phyloP scores from a whole-genome alignment of 2,797 vertebrate species.

The Paratrypauchen microcephalus region DNA sequence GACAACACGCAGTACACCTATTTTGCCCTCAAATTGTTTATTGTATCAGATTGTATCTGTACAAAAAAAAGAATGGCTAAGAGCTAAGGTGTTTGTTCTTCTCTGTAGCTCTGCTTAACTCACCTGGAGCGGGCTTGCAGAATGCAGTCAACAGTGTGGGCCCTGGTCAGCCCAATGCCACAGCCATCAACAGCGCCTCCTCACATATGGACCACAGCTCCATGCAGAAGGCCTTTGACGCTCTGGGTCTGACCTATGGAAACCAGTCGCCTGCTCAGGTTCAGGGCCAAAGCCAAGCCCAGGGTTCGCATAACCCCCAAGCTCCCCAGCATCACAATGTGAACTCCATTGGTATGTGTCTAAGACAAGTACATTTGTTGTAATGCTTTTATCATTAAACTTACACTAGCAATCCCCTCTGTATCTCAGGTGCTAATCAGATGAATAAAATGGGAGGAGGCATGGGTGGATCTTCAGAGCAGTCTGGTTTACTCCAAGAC shows the following conservation, averaged over 20 bases:
- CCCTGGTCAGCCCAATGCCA: conserved; percentile 83
- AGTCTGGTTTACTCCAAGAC: conserved; percentile 88
- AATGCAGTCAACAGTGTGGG: conserved; percentile 85
- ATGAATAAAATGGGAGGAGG: conserved; percentile 88
- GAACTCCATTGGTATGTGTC: conserved; percentile 82
- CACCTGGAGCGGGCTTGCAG: conserved; percentile 86
- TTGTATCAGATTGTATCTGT: too few relatives aligned
- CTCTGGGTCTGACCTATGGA: conserved; percentile 94
- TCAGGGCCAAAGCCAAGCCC: conserved; percentile 69
- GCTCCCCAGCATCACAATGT: conserved; percentile 86
- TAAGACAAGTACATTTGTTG: background rate
- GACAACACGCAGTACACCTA: too few relatives aligned
- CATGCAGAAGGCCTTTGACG: conserved; percentile 97
- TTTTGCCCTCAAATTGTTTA: too few relatives aligned
- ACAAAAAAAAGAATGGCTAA: background rate
- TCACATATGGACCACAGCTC: conserved; percentile 98
- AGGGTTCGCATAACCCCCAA: conserved; percentile 83
- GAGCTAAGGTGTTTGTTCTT: background rate
- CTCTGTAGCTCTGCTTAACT: conserved; percentile 83
- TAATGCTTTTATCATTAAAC: background rate
- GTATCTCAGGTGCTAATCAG: conserved; percentile 84
- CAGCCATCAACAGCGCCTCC: conserved; percentile 84
- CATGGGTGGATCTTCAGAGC: conserved; percentile 85
- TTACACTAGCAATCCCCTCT: conserved; percentile 2
- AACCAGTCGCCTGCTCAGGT: conserved; percentile 88